Evolutionary conservation across 1,140 invertebrate genomes (phyloP).

Genomic region (Rhagoletis zephyria): DNA sequence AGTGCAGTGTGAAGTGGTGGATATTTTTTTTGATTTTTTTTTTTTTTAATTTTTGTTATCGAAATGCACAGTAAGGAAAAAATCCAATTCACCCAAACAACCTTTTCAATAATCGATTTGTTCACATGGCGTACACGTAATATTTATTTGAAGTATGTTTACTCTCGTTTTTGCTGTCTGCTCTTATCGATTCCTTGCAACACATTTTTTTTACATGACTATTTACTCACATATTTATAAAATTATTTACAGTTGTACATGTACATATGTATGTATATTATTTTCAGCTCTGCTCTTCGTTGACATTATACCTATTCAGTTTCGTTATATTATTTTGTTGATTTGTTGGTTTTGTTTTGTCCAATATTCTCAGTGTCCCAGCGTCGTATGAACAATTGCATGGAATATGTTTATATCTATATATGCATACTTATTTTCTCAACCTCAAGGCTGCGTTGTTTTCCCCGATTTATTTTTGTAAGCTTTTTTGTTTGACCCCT

Average conservation of each 20-base stretch:
- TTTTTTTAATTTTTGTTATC: neutral
- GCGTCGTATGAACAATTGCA: too few relatives aligned
- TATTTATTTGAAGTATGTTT: neutral
- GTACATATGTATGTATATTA: too few relatives aligned
- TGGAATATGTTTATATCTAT: too few relatives aligned
- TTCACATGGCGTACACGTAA: slow-evolving; percentile 27
- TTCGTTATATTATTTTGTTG: too few relatives aligned
- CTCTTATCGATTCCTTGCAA: neutral
- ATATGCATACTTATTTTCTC: too few relatives aligned
- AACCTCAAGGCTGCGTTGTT: too few relatives aligned
- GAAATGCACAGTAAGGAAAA: neutral
- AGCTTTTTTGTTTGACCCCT: too few relatives aligned
- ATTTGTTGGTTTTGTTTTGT: too few relatives aligned
- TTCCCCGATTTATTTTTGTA: too few relatives aligned
- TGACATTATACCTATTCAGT: too few relatives aligned
- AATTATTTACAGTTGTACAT: neutral
- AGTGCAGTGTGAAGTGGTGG: neutral
- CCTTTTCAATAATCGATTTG: slow-evolving; percentile 8
- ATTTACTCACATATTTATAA: neutral
- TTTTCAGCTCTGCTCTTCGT: too few relatives aligned
- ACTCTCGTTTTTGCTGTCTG: neutral
- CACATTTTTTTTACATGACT: neutral
- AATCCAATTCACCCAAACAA: neutral
- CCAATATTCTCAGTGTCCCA: too few relatives aligned
- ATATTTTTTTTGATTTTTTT: neutral